Evolutionary conservation across 2,888 invertebrate species (phyloP), one percentile per base, ranked within the genome.

Genomic region (Boloria selene): DNA sequence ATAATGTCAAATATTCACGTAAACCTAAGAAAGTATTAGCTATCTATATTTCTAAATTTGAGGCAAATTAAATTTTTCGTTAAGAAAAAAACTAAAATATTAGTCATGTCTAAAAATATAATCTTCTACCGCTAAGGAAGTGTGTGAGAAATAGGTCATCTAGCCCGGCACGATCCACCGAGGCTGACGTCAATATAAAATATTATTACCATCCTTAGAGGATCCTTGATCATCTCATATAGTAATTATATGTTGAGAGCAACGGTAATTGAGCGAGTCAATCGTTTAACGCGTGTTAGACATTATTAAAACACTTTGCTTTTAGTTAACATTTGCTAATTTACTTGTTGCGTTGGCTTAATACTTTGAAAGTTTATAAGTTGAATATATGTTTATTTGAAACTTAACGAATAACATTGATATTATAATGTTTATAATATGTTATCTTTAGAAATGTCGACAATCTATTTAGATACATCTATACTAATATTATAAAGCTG

Each of bases 91-190:
- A 16, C 4, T 14, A 49, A n/a, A 49, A 4, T 47, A 47, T 14
- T 14, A 47, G 58, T 13, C 58, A 58, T 59, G 31, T 64, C 58
- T 58, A 52, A n/a, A 5, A 16, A 58, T 64, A 18, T 13, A 14
- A 58, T n/a, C 44, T 16, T 17, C 44, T 4, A 18, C 7, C 3
- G 26, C 54, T 68, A 76, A 81, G 82, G 81, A 83, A 82, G 82
- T 77, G 78, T 77, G 75, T 77, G 75, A 80, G 76, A 85, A 80
- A 79, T 84, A 82, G 82, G 77, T 81, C 80, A 79, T 77, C 75
- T 75, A 73, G 72, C 75, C 68, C 70, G 72, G 66, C 83, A 82
- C 83, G 82, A 82, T 71, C 72, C 68, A 64, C 70, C 72, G 74
- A 76, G 72, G 74, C 79, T 80, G 74, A 78, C 76, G 75, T 75